These are phyloP conservation scores for Xenopus borealis DNA, from an alignment of 2,113 vertebrate genomes.

Conservation along the genomic window DNA sequence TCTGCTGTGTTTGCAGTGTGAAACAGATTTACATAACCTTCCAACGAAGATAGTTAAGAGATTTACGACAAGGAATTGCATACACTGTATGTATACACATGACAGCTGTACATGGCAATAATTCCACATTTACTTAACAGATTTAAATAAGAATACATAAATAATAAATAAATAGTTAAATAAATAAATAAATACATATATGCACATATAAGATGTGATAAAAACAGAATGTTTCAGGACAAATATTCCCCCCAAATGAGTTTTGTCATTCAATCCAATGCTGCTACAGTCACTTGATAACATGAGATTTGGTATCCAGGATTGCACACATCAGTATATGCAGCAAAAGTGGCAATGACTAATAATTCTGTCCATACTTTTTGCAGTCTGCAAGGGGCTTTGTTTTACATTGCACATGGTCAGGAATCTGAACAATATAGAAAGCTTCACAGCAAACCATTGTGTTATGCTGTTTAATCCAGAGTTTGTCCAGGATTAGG, in stretches of 20 bases:
- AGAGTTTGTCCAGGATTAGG: background rate
- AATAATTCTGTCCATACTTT: no score
- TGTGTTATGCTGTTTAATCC: background rate
- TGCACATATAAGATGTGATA: no score
- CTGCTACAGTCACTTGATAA: no score
- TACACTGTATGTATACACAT: slow-evolving; percentile 33
- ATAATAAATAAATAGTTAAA: slow-evolving; percentile 10
- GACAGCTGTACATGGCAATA: background rate
- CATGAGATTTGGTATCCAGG: no score
- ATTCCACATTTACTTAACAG: background rate
- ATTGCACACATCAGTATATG: no score
- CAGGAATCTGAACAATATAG: no score
- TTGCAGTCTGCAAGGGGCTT: no score
- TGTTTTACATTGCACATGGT: no score
- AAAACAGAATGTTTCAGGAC: background rate
- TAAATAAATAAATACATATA: slow-evolving; percentile 29
- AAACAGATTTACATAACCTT: background rate
- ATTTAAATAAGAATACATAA: background rate
- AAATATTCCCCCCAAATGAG: no score
- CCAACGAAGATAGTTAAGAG: background rate
- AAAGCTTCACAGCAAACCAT: no score
- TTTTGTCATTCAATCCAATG: no score
- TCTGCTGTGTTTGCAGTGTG: background rate
- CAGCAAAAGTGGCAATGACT: no score
- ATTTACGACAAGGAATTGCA: slow-evolving; percentile 1